Evolutionary conservation across 2,888 invertebrate genomes (phyloP).

Genomic region (Himalopsyche anomala): DNA sequence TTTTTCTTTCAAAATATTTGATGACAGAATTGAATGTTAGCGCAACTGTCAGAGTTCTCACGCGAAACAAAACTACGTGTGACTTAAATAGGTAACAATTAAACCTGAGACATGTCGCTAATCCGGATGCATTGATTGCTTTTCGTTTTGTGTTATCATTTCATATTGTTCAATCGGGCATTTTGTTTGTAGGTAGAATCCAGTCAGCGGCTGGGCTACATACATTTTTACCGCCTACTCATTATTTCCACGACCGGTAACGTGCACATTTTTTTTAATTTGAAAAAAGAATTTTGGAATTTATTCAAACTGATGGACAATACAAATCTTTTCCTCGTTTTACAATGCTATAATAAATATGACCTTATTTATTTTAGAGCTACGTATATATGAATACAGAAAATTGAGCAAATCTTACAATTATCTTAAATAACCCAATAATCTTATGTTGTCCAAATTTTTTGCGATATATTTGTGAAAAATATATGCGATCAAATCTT

Average conservation of each 20-base stretch:
- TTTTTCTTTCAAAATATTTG: slow-evolving; percentile 55
- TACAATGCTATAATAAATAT: too few relatives aligned
- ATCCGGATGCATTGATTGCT: neutral
- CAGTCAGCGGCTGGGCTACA: slow-evolving; percentile 4
- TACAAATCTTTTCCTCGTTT: too few relatives aligned
- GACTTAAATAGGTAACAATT: slow-evolving; percentile 57
- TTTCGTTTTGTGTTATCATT: slow-evolving; percentile 35
- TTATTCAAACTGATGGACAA: too few relatives aligned
- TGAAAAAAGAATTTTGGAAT: neutral
- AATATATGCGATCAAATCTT: too few relatives aligned
- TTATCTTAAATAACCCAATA: too few relatives aligned
- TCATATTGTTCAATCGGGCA: slow-evolving; percentile 37
- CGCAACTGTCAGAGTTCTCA: slow-evolving; percentile 74
- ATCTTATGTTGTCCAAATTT: too few relatives aligned
- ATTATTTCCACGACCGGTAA: neutral
- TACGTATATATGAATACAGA: too few relatives aligned
- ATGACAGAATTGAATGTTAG: slow-evolving; percentile 76
- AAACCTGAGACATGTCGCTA: neutral
- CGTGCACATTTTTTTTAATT: slow-evolving; percentile 37
- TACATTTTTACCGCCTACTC: slow-evolving; percentile 38
- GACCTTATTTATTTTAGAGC: too few relatives aligned
- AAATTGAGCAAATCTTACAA: too few relatives aligned
- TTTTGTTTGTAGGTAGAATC: slow-evolving; percentile 28
- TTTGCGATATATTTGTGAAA: too few relatives aligned
- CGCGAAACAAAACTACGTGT: slow-evolving; percentile 69